phyloP scores from a whole-genome alignment of 2,888 invertebrate genomes.

The Nomada fucata region DNA sequence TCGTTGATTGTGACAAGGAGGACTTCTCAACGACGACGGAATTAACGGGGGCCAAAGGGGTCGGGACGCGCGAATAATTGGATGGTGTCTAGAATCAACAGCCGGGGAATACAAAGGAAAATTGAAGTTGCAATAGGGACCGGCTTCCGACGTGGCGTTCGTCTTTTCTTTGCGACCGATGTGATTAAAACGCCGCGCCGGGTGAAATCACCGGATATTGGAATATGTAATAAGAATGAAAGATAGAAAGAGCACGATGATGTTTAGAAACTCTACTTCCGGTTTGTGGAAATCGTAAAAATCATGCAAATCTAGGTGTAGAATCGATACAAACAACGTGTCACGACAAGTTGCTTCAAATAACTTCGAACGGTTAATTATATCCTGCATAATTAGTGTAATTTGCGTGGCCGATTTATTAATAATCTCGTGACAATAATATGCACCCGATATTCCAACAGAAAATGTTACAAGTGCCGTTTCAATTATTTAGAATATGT shows the following conservation, averaged over 20 bases:
- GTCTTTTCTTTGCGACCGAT: constrained; percentile 25
- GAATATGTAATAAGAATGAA: background rate
- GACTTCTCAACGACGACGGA: constrained; percentile 8
- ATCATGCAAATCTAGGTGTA: too few species aligned
- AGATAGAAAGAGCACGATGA: background rate
- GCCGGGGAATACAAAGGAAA: constrained; percentile 26
- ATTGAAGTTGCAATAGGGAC: constrained; percentile 34
- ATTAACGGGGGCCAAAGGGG: constrained; percentile 10
- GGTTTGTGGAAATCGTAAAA: too few species aligned
- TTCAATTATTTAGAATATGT: too few species aligned
- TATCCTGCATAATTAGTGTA: too few species aligned
- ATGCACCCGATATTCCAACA: too few species aligned
- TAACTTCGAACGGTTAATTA: too few species aligned
- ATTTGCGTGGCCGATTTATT: too few species aligned
- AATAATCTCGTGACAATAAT: too few species aligned
- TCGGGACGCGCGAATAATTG: constrained; percentile 15
- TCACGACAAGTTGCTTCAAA: too few species aligned
- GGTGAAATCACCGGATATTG: background rate
- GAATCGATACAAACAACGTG: too few species aligned
- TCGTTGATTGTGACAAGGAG: background rate
- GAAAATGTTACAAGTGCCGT: too few species aligned
- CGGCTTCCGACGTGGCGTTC: background rate
- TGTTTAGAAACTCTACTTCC: background rate
- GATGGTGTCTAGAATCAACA: constrained; percentile 20
- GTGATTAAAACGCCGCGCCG: constrained; percentile 12